phyloP scores from a whole-genome alignment of 53 echinoderm and acorn worm species.

The Glandiceps talaboti region DNA sequence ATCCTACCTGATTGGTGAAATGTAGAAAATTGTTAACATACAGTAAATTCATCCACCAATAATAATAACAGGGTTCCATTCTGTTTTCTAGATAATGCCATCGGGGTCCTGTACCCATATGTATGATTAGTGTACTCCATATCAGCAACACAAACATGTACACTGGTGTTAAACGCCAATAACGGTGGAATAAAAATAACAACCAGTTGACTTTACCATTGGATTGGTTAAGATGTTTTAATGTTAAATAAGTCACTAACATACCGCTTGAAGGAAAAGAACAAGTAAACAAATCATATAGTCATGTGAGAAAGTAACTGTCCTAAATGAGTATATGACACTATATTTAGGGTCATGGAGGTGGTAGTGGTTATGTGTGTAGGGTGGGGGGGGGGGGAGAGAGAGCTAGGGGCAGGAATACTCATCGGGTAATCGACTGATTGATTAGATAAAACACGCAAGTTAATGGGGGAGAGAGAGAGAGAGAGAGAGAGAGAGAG shows the following conservation, averaged over 20 bases:
- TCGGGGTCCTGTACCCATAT: conserved; percentile 36
- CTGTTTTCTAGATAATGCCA: not conserved
- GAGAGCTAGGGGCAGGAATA: no score
- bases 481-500: no score
- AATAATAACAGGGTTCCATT: conserved; percentile 10
- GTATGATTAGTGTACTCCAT: conserved; percentile 31
- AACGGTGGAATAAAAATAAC: conserved; percentile 78
- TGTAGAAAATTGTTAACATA: conserved; percentile 68
- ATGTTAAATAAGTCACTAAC: conserved; percentile 52
- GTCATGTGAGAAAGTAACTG: no score
- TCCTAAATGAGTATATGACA: not conserved
- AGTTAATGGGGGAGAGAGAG: no score
- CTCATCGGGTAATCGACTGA: no score
- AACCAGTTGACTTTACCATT: conserved; percentile 52
- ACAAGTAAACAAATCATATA: no score
- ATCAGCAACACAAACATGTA: conserved; percentile 45
- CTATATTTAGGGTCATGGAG: not conserved
- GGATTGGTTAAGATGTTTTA: conserved; percentile 36
- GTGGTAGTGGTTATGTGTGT: no score
- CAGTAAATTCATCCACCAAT: conserved; percentile 75
- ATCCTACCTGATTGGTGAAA: conserved; percentile 34
- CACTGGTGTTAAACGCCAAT: conserved; percentile 68
- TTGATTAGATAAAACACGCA: no score
- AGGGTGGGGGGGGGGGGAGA: no score
- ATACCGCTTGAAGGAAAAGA: conserved; percentile 34